A percentile compares a stretch with the other conserved stretches of the same genome.
Conservation (phyloP, 2,797 vertebrate species). For the Pseudotriccus pelzelni region DNA sequence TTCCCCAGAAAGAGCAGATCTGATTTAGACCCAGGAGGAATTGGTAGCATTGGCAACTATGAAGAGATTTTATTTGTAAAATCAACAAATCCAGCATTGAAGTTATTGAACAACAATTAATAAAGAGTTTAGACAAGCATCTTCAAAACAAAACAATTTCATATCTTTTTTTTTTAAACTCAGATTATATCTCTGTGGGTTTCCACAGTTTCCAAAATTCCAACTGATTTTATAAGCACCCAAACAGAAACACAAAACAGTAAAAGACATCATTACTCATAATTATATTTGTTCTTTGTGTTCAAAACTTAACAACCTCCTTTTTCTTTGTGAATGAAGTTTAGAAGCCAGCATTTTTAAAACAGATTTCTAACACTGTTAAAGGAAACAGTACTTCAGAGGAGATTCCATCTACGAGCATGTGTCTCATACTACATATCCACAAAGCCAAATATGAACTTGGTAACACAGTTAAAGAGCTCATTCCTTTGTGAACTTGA, state of each 20-base stretch:
- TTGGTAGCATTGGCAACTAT: not conserved
- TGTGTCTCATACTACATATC: not conserved
- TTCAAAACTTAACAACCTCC: not conserved
- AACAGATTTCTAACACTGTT: not conserved
- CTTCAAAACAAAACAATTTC: not conserved
- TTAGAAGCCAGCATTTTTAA: not conserved
- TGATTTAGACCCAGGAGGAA: not conserved
- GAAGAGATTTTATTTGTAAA: not conserved
- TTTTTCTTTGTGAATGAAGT: not conserved
- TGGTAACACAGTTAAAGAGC: not conserved
- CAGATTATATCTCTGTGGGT: not conserved
- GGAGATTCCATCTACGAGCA: not conserved
- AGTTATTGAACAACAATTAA: not conserved
- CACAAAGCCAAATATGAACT: not conserved
- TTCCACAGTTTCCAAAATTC: not conserved
- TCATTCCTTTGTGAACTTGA: not conserved
- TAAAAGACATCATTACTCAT: not conserved
- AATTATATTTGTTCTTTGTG: not conserved
- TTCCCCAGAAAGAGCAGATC: not conserved
- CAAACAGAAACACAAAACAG: not conserved
- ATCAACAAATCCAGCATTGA: not conserved
- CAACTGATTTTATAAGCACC: not conserved
- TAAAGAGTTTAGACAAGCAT: not conserved
- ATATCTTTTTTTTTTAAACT: not conserved
- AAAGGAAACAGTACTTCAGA: not conserved